Evolutionary conservation across 2,888 invertebrate species (phyloP).

Genomic region (Pyrrhosoma nymphula): DNA sequence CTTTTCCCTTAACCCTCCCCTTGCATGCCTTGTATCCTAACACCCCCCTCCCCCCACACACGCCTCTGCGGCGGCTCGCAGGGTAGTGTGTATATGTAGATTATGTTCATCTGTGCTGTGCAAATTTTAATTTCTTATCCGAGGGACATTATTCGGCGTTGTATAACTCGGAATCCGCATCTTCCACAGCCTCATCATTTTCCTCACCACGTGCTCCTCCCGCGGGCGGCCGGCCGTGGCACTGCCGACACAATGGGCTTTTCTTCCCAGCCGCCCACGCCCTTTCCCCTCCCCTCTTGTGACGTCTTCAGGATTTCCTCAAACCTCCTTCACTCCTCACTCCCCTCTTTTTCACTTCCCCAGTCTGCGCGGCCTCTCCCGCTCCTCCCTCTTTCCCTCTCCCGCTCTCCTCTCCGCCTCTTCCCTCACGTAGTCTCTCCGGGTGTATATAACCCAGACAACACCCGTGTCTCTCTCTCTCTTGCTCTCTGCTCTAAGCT

Average conservation of each 20-base stretch:
- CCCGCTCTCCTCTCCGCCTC: background rate
- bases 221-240: background rate
- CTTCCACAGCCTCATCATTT: background rate
- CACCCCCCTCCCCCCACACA: too few species aligned
- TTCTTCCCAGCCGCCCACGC: background rate
- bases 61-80: too few species aligned
- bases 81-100: too few species aligned
- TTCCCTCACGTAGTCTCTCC: slow-evolving; percentile 3
- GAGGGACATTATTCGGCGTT: too few species aligned
- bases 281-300: background rate
- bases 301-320: background rate
- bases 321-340: slow-evolving; percentile 27
- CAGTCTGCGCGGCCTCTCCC: slow-evolving; percentile 8
- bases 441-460: background rate
- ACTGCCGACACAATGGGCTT: background rate
- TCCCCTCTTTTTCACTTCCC: background rate
- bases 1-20: too few species aligned
- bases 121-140: too few species aligned
- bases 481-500: background rate
- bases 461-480: background rate
- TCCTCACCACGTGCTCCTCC: background rate
- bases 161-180: background rate
- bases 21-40: too few species aligned
- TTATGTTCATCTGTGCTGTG: too few species aligned
- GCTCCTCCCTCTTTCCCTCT: background rate